These are phyloP conservation scores for Oryzias celebensis DNA, from an alignment of 2,113 vertebrate species.

Conservation along the genomic window DNA sequence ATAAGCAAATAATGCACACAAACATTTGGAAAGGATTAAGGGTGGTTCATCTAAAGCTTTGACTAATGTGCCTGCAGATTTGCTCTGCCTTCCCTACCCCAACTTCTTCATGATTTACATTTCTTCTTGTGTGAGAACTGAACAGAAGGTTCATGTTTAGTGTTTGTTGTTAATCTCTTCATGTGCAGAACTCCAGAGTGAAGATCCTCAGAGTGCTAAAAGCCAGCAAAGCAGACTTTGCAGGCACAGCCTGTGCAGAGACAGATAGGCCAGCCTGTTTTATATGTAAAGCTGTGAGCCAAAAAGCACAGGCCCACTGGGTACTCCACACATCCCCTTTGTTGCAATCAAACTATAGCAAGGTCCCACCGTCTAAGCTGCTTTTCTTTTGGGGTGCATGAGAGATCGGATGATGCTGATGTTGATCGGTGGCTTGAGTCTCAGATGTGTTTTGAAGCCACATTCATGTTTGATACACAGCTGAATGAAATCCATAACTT, in stretches of 20 bases:
- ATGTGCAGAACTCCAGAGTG: constrained; percentile 59
- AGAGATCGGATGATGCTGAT: constrained; percentile 43
- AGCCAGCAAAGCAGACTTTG: constrained; percentile 68
- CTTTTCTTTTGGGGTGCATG: constrained; percentile 63
- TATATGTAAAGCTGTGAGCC: constrained; percentile 76
- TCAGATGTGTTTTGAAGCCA: constrained; percentile 30
- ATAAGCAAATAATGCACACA: neutral
- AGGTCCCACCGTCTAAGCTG: constrained; percentile 63
- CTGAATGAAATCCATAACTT: constrained; percentile 10
- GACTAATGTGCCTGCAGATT: neutral
- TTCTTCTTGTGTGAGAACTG: constrained; percentile 29
- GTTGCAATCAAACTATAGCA: constrained; percentile 61
- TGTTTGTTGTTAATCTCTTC: constrained; percentile 72
- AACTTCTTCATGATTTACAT: constrained; percentile 23
- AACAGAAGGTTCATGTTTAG: constrained; percentile 48
- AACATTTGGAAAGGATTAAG: neutral
- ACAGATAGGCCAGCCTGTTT: constrained; percentile 74
- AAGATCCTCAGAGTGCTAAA: constrained; percentile 56
- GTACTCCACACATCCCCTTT: constrained; percentile 61
- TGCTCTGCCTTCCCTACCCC: constrained; percentile 16
- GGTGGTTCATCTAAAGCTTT: constrained; percentile 1
- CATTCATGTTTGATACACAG: constrained; percentile 30
- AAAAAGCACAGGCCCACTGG: constrained; percentile 64
- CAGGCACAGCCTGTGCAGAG: constrained; percentile 64
- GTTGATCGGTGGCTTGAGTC: constrained; percentile 53